Evolutionary conservation across 2,888 invertebrate species (phyloP).

Genomic region (Synanthedon vespiformis): DNA sequence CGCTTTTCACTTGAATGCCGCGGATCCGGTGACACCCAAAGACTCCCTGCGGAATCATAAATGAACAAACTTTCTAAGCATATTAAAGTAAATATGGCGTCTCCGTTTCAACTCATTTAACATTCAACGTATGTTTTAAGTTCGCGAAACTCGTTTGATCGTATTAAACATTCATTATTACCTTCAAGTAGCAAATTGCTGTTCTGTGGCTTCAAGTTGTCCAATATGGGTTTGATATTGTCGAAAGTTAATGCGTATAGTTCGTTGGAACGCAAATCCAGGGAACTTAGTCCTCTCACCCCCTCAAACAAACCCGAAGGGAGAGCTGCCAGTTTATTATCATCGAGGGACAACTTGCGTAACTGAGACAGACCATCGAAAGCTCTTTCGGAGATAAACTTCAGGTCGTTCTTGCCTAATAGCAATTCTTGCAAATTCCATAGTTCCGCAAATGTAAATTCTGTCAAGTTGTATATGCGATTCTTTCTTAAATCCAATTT

Average conservation of each 20-base stretch:
- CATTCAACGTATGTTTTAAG: constrained; percentile 55
- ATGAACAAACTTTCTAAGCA: constrained; percentile 46
- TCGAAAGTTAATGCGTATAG: constrained; percentile 82
- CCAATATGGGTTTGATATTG: constrained; percentile 81
- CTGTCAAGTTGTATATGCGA: constrained; percentile 81
- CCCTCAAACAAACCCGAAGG: constrained; percentile 79
- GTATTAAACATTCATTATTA: constrained; percentile 62
- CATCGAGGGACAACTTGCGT: constrained; percentile 77
- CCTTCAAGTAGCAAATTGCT: constrained; percentile 83
- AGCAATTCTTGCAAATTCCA: constrained; percentile 79
- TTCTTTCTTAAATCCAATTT: constrained; percentile 81
- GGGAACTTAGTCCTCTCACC: constrained; percentile 77
- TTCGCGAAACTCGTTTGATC: constrained; percentile 36
- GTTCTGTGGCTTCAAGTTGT: constrained; percentile 79
- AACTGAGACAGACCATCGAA: constrained; percentile 81
- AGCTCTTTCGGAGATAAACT: constrained; percentile 81
- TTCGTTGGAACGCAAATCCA: constrained; percentile 83
- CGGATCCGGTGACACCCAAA: constrained; percentile 17
- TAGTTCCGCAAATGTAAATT: constrained; percentile 83
- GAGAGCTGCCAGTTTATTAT: constrained; percentile 80
- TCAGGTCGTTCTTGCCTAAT: constrained; percentile 77
- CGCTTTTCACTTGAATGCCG: neutral
- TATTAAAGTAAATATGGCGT: constrained; percentile 47
- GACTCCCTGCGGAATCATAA: constrained; percentile 49
- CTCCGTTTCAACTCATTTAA: constrained; percentile 46